phyloP scores from a whole-genome alignment of 2,888 invertebrate species.

The Thereva nobilitata region DNA sequence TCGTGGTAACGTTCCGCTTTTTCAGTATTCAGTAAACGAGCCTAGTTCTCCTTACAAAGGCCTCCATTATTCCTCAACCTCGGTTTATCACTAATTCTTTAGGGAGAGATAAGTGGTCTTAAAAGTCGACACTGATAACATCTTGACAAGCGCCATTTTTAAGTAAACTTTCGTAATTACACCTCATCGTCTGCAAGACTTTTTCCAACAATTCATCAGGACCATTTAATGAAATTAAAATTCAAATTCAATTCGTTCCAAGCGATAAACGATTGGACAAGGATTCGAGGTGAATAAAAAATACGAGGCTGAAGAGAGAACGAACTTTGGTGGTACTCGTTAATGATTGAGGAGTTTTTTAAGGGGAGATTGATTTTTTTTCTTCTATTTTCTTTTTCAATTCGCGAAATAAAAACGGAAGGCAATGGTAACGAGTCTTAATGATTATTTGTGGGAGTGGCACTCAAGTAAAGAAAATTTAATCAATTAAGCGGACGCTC shows the following conservation, averaged over 20 bases:
- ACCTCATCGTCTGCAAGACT: background rate
- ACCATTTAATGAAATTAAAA: constrained; percentile 8
- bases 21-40: background rate
- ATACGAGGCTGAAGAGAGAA: background rate
- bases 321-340: constrained; percentile 1
- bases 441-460: constrained; percentile 1
- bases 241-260: constrained; percentile 2
- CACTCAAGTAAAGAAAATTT: background rate
- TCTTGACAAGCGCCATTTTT: constrained; percentile 6
- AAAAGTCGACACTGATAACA: background rate
- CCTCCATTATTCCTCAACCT: constrained; percentile 1
- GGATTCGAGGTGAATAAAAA: background rate
- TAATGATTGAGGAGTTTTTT: constrained; percentile 13
- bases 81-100: background rate
- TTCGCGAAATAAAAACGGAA: background rate
- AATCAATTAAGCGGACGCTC: no score
- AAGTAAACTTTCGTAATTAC: background rate
- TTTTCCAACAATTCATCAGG: constrained; percentile 4
- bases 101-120: no score
- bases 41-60: constrained; percentile 1
- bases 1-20: constrained; percentile 1
- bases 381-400: background rate
- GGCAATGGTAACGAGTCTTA: background rate
- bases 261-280: background rate
- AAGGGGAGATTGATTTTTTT: constrained; percentile 2